phyloP scores from a whole-genome alignment of 2,797 vertebrate genomes.

The Vespertilio murinus region DNA sequence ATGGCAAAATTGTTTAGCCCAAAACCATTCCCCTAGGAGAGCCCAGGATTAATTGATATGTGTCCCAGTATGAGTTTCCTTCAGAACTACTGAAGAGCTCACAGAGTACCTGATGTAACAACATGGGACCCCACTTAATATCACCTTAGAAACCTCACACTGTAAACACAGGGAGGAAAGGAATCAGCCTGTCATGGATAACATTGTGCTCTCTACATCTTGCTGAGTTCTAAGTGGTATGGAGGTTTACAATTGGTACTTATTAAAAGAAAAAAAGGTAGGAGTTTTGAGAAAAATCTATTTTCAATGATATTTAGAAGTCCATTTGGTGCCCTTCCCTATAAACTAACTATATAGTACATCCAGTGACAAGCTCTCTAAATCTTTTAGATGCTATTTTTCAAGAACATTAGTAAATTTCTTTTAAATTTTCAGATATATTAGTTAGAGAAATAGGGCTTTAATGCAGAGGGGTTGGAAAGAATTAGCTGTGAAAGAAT shows the following conservation, averaged over 20 bases:
- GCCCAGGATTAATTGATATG: not conserved
- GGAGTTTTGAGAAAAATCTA: not conserved
- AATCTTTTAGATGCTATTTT: not conserved
- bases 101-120: not conserved
- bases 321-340: not conserved
- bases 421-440: not conserved
- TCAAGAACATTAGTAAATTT: not conserved
- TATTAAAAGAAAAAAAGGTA: not conserved
- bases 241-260: not conserved
- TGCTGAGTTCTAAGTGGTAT: not conserved
- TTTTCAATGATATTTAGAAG: not conserved
- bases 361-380: not conserved
- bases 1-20: not conserved
- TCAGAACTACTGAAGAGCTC: not conserved
- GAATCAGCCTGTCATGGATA: not conserved
- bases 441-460: not conserved
- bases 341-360: not conserved
- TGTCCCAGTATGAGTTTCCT: not conserved
- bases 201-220: not conserved
- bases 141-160: not conserved
- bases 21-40: not conserved
- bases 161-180: not conserved
- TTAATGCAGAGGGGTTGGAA: not conserved
- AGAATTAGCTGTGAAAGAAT: not conserved
- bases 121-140: not conserved